These are phyloP conservation scores for Melipona bicolor DNA, from an alignment of 2,888 invertebrate genomes.

Conservation along the genomic window DNA sequence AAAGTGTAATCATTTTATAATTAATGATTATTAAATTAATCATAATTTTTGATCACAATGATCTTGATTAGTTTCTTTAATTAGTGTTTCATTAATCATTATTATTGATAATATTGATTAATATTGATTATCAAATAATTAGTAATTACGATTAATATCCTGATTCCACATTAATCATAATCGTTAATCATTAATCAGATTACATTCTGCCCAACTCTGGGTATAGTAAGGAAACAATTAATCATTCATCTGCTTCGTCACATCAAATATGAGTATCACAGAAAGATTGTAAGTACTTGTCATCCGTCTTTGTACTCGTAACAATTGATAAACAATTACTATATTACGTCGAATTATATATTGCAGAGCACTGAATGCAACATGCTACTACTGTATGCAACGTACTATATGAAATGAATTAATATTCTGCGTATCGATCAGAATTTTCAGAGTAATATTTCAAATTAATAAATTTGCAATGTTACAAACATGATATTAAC, in stretches of 20 bases:
- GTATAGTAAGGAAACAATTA: neutral
- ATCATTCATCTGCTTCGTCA: neutral
- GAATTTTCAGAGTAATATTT: neutral
- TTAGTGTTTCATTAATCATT: too few species aligned
- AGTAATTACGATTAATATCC: too few species aligned
- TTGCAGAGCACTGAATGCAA: neutral
- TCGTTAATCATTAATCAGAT: too few species aligned
- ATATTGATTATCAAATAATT: too few species aligned
- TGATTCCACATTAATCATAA: too few species aligned
- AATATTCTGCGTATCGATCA: neutral
- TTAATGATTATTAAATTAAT: too few species aligned
- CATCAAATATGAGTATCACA: neutral
- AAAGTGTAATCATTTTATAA: too few species aligned
- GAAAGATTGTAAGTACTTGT: neutral
- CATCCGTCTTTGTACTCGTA: neutral
- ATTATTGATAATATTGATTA: too few species aligned
- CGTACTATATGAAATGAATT: neutral
- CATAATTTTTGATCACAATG: too few species aligned
- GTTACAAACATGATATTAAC: neutral
- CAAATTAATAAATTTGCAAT: neutral
- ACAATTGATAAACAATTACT: slow-evolving; percentile 6
- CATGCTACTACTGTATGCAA: neutral
- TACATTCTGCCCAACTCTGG: neutral
- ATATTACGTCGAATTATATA: neutral
- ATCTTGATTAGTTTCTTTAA: too few species aligned